Percentiles rank a stretch among this genome's conserved stretches.
Evolutionary conservation across 2,888 invertebrate genomes (phyloP).

Genomic region (Steromphala cineraria): DNA sequence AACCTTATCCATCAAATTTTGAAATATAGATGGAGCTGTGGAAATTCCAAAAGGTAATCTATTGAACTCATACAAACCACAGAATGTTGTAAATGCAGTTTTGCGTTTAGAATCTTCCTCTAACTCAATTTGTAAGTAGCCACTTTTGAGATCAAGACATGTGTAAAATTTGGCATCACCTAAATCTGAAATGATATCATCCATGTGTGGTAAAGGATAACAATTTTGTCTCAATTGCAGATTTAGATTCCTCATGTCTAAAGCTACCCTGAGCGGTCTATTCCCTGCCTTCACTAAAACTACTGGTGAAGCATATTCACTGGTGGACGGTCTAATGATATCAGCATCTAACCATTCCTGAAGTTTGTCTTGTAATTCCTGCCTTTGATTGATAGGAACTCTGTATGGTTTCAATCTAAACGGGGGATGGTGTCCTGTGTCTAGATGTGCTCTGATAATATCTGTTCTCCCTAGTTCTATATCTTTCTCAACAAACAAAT

Average conservation of each 20-base stretch:
- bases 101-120: background rate
- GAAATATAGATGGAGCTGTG: background rate
- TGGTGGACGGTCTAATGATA: background rate
- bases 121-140: constrained; percentile 16
- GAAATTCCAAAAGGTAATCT: constrained; percentile 12
- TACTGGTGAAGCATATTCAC: constrained; percentile 13
- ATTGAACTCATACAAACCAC: background rate
- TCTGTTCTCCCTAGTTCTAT: no score
- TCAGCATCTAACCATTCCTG: no score
- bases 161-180: background rate
- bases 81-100: constrained; percentile 11
- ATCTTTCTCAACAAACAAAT: no score
- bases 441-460: background rate
- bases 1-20: constrained; percentile 20
- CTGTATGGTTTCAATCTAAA: constrained; percentile 4
- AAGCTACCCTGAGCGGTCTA: background rate
- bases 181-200: background rate
- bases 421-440: constrained; percentile 4
- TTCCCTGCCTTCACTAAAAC: background rate
- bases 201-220: constrained; percentile 3
- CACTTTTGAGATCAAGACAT: constrained; percentile 6
- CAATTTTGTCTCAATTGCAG: background rate
- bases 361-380: background rate
- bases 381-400: background rate
- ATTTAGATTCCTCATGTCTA: background rate